Base-by-base conservation (phyloP, 2,888 invertebrate species). In the Vannuccia rotundouncinata region DNA sequence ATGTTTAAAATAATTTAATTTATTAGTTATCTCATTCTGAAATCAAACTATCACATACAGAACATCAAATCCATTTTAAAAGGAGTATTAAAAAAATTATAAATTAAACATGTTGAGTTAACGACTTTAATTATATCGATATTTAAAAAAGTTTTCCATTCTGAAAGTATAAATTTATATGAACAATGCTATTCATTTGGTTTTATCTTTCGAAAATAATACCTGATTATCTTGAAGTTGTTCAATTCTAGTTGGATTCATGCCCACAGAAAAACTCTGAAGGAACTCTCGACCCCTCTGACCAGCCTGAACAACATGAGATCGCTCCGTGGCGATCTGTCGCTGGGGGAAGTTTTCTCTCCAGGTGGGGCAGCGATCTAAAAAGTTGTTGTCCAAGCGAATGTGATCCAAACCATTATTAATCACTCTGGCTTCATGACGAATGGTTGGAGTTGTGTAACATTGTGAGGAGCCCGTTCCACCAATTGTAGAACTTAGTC, bases 271-370 rank as follows among this genome's bases (percentile, higher is more conserved):
- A 66, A 13, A 66, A 27, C 66, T 66, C 22, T 66, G 5, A 2
- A 66, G 66, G 66, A 66, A 66, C 22, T 66, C 25, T 22, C 5
- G 5, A 5, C 66, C 66, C 25, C 66, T 17, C 2, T 66, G 66
- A 5, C 66, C 22, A 13, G 66, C 25, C 66, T 66, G 66, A 5
- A 22, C 5, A 2, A 22, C 66, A 2, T 66, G 2, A 22, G 10
- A 5, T 5, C 66, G 10, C 66, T 66, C 66, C 10, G 66, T 66
- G 66, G 66, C 66, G 22, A 66, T 22, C 22, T 66, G 66, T 22
- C 66, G 66, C 66, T 66, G 66, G 66, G 66, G 66, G 22, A 66
- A 66, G 66, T 66, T 66, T 2, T 66, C 66, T 2, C 66, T 17
- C 66, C 66, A 66, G 22, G 13, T 66, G 10, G 5, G 25, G 2